Base-by-base conservation (phyloP, 2,888 invertebrate species). In the Cinara cedri region DNA sequence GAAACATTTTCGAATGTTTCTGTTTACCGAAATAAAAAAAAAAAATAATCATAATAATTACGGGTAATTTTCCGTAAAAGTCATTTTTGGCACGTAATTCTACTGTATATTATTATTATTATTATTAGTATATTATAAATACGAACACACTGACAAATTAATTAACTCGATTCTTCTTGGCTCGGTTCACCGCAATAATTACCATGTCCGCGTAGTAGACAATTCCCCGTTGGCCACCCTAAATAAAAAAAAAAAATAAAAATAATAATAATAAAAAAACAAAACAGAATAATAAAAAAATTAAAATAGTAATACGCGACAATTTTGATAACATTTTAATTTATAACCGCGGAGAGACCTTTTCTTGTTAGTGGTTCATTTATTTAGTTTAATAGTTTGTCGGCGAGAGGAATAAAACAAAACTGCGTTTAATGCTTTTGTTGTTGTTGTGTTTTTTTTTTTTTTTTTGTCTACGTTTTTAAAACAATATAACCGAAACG, bases 301-400 rank as follows among this genome's bases (percentile, higher is more conserved):
- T 34, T 34, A 34, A 34, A 34, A 6, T 34, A 34, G 34, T 34
- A 34, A 51, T 14, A 54, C 26, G 10, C 51, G 16, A 75, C 44
- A 66, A 44, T 66, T 65, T 55, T 55, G 66, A 75, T 66, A 66
- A 75, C 75, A 21, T 74, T 74, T 51, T 19, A 62, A 74, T 75
- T 66, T 75, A 66, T 55, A 54, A 26, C 65, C 44, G 26, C 44
- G 26, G 24, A n/a, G 26, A 46, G 55, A 66, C 54, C n/a, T 54
- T 66, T 75, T 75, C 75, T 75, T 26, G 55, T 75, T 75, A 75
- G 75, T 34, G 75, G 66, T 75, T 55, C 75, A 21, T 65, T 75
- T 46, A 42, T 63, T 63, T 63, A 44, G 57, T 46, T 60, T 72
- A 62, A 72, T 62, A 51, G 72, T 74, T 74, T 74, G 72, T 72